Evolutionary conservation across 2,888 invertebrate genomes (phyloP).

Genomic region (Lasioglossum vierecki): DNA sequence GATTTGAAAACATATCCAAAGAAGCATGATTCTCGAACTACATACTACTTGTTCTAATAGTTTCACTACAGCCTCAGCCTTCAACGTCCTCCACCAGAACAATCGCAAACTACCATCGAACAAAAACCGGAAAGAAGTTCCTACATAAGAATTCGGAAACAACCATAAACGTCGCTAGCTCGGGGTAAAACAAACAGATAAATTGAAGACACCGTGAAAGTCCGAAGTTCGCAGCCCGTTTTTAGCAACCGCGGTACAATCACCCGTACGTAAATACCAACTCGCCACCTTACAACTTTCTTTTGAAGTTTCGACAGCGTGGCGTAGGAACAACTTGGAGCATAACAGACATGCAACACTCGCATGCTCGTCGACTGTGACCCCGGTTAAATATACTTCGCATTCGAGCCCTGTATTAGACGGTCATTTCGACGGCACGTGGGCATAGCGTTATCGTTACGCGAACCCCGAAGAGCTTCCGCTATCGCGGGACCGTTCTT

Average conservation of each 20-base stretch:
- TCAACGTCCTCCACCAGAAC: background rate
- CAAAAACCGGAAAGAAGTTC: background rate
- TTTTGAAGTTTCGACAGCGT: background rate
- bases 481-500: constrained; percentile 51
- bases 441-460: constrained; percentile 32
- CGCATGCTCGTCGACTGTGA: background rate
- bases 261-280: constrained; percentile 5
- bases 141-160: background rate
- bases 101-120: background rate
- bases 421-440: constrained; percentile 23
- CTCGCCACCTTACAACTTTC: background rate
- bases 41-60: background rate
- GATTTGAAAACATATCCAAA: background rate
- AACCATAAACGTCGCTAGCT: background rate
- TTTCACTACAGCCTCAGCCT: background rate
- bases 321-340: background rate
- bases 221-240: background rate
- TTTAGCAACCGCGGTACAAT: background rate
- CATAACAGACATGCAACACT: constrained; percentile 1
- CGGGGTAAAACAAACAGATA: background rate
- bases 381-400: constrained; percentile 33
- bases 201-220: background rate
- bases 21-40: background rate
- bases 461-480: constrained; percentile 32
- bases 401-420: background rate